Conservation (phyloP, 2,888 invertebrate species). For the Macaria notata region DNA sequence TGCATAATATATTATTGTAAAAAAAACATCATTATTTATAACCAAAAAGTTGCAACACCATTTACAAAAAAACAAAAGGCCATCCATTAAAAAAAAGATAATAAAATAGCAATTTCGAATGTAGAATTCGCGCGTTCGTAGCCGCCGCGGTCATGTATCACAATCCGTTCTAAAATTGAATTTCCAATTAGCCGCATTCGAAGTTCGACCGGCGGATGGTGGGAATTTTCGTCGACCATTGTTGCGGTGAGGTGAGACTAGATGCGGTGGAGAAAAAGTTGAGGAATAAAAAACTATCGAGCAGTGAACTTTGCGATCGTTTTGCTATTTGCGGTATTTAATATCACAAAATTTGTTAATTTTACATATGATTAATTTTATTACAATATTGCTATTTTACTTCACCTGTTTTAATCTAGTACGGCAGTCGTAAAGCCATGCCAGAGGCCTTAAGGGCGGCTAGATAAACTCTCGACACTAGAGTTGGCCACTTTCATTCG, state of each 20-base stretch:
- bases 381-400: no score
- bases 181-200: slow-evolving; percentile 33
- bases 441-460: no score
- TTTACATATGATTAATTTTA: no score
- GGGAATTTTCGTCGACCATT: slow-evolving; percentile 8
- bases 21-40: not conserved
- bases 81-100: slow-evolving; percentile 6
- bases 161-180: slow-evolving; percentile 34
- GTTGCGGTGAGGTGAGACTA: not conserved
- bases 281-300: no score
- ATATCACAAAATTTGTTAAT: no score
- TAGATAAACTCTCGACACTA: no score
- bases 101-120: slow-evolving; percentile 13
- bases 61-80: slow-evolving; percentile 6
- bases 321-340: no score
- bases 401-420: no score
- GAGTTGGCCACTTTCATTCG: no score
- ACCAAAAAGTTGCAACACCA: not conserved
- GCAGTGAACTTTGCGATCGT: no score
- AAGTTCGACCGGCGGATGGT: slow-evolving; percentile 14
- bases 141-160: slow-evolving; percentile 19
- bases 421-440: no score
- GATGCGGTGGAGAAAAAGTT: no score
- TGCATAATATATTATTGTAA: not conserved
- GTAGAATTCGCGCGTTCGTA: slow-evolving; percentile 1